Percentiles rank a stretch among this genome's conserved stretches.
phyloP scores from a whole-genome alignment of 2,113 vertebrate species.

The Megalops atlanticus region DNA sequence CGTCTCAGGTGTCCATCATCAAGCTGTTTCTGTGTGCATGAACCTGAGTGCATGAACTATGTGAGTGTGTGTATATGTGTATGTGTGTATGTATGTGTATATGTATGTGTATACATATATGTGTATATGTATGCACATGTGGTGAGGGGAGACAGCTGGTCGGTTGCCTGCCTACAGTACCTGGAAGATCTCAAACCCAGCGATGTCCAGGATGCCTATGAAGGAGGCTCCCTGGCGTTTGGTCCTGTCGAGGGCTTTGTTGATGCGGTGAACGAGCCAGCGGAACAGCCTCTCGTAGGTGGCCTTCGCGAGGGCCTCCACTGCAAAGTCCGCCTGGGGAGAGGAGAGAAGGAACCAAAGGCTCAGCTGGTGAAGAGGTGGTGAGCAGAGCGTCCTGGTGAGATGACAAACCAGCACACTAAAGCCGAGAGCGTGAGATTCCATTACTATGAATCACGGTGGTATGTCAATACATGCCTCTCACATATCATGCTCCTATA shows the following conservation, averaged over 20 bases:
- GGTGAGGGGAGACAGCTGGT: background rate
- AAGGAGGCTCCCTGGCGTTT: conserved; percentile 97
- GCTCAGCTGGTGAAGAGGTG: background rate
- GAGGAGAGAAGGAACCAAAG: background rate
- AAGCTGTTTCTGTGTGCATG: no score
- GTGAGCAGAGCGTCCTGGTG: background rate
- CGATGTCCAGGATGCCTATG: conserved; percentile 97
- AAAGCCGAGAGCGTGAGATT: no score
- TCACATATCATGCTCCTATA: background rate
- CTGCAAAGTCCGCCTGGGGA: conserved; percentile 91
- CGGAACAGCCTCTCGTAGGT: conserved; percentile 97
- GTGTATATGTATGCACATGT: background rate
- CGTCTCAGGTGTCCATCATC: background rate
- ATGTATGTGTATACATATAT: no score
- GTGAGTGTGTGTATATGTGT: no score
- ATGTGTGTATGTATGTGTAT: no score
- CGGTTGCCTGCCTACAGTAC: conserved; percentile 57
- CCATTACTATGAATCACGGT: no score
- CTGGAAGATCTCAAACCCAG: conserved; percentile 98
- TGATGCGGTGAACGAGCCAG: conserved; percentile 97
- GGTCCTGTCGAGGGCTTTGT: conserved; percentile 94
- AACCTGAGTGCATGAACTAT: no score
- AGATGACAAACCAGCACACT: background rate
- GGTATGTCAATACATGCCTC: background rate
- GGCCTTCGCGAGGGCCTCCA: conserved; percentile 94